Evolutionary conservation across 2,797 vertebrate genomes (phyloP).

Genomic region (Parauchenoglanis punctatus): DNA sequence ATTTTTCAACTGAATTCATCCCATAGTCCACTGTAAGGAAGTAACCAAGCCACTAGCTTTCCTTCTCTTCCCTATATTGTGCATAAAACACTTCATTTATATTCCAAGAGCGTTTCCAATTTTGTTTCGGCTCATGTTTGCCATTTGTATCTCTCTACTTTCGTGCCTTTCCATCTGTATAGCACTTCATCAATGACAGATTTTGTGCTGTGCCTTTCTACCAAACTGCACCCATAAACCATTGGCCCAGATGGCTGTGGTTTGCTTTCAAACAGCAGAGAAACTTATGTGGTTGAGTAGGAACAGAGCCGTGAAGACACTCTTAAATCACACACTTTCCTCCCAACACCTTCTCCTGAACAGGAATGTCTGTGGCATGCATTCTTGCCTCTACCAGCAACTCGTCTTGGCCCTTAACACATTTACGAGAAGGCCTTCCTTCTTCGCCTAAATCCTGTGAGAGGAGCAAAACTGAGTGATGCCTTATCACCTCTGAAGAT

Average conservation of each 20-base stretch:
- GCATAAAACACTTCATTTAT: slow-evolving; percentile 32
- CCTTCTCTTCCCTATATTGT: neutral
- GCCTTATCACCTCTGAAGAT: slow-evolving; percentile 40
- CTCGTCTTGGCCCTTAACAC: slow-evolving; percentile 10
- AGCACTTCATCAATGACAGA: slow-evolving; percentile 40
- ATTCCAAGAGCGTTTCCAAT: slow-evolving; percentile 32
- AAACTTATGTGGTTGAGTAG: slow-evolving; percentile 38
- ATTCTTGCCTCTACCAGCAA: slow-evolving; percentile 41
- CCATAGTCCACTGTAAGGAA: slow-evolving; percentile 25
- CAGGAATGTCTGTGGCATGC: slow-evolving; percentile 36
- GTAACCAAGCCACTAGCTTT: slow-evolving; percentile 18
- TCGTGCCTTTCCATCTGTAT: slow-evolving; percentile 18
- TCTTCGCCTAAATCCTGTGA: neutral
- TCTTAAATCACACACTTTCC: slow-evolving; percentile 48
- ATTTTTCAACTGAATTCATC: slow-evolving; percentile 16
- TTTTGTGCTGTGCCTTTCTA: slow-evolving; percentile 28
- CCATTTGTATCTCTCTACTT: slow-evolving; percentile 33
- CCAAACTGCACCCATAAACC: slow-evolving; percentile 42
- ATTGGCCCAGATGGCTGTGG: slow-evolving; percentile 4
- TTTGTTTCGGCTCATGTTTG: slow-evolving; percentile 27
- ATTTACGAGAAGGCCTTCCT: slow-evolving; percentile 29
- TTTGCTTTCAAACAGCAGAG: slow-evolving; percentile 42
- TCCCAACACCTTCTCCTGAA: slow-evolving; percentile 32
- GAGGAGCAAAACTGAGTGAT: slow-evolving; percentile 24
- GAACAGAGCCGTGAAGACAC: slow-evolving; percentile 41